Conservation (phyloP, 1,140 invertebrate species). For the Diabrotica undecimpunctata region DNA sequence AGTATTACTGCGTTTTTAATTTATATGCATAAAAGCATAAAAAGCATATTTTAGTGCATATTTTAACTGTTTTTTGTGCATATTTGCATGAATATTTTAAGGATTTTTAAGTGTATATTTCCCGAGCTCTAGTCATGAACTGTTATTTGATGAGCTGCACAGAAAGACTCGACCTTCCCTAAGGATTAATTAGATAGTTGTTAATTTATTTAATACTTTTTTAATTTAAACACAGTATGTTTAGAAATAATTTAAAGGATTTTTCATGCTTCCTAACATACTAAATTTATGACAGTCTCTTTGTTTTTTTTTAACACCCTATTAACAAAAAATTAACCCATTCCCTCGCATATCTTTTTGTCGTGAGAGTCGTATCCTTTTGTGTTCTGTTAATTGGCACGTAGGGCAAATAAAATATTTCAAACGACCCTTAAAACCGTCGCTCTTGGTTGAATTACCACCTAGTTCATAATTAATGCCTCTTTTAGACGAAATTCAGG, state of each 20-base stretch:
- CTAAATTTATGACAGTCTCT: neutral
- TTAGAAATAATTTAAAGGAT: neutral
- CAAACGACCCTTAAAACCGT: neutral
- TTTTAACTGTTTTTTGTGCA: too few species aligned
- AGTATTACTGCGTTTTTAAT: too few species aligned
- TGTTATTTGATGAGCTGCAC: too few species aligned
- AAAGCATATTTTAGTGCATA: too few species aligned
- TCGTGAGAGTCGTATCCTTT: neutral
- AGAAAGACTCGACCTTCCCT: too few species aligned
- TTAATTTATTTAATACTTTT: too few species aligned
- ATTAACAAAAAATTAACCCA: neutral
- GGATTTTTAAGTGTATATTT: too few species aligned
- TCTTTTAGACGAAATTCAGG: neutral
- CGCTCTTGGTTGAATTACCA: neutral
- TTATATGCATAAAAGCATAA: too few species aligned
- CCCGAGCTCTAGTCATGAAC: too few species aligned
- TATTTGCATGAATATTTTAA: too few species aligned
- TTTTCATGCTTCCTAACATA: neutral
- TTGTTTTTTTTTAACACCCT: neutral
- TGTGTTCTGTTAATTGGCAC: neutral
- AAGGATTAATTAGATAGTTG: too few species aligned
- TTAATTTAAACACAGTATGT: too few species aligned
- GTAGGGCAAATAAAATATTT: neutral
- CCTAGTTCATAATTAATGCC: constrained; percentile 1
- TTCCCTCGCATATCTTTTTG: neutral